Evolutionary conservation across 2,113 vertebrate species (phyloP), one percentile per base, ranked within the genome.

Genomic region (Crocuta crocuta): DNA sequence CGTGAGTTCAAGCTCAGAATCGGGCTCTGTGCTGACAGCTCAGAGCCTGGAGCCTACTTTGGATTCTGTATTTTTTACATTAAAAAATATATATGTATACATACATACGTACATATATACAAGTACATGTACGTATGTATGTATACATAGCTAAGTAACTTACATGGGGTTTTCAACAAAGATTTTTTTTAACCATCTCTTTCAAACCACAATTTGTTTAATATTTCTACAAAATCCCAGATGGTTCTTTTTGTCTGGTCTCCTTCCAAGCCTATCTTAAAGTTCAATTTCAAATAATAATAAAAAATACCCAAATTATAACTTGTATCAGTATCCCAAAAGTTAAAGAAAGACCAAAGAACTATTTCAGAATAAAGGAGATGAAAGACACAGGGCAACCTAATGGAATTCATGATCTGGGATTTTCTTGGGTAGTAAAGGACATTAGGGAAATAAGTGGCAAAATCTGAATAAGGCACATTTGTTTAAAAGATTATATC

Each of bases 231-330:
- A 81, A 79, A 95, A 58, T 58, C 50, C 10, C 50, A 90, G 23
- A 24, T 7, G 5, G 24, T 17, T 86, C 70, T 82, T 94, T 80
- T 16, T 80, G 21, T 65, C 79, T 91, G 78, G 76, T 58, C 35
- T 95, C 68, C 55, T 87, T 89, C 63, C 19, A n/a, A 87, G 43
- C 50, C 35, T n/a, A 58, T 73, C 50, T 92, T 92, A 24, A 89
- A 93, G 71, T 70, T 95, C 45, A 91, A 76, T 94, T 97, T 87
- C 88, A 96, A 97, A 91, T 95, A 1, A 89, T 74, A 74, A 74
- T 74, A 82, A 97, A 91, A 93, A 91, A 85, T 5, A 39, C 16
- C 13, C 68, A 66, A 79, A 86, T 73, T 68, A 76, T 78, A 96
- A 92, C 80, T 90, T 66, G 10, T 82, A 48, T 63, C 66, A 89